phyloP scores from a whole-genome alignment of 1,140 invertebrate genomes.

The Bombus consobrinus region DNA sequence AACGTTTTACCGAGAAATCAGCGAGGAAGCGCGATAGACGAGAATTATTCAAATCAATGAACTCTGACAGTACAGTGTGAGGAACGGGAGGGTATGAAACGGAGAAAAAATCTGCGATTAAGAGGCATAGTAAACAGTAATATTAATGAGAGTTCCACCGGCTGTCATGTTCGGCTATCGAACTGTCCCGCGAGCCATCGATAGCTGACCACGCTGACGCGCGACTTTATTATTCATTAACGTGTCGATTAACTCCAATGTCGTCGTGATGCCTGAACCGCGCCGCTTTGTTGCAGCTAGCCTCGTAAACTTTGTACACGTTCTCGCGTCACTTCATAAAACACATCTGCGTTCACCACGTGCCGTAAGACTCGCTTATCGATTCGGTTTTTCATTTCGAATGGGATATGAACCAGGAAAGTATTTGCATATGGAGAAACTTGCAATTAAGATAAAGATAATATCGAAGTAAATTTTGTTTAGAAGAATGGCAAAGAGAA shows the following conservation, averaged over 20 bases:
- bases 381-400: neutral
- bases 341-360: slow-evolving; percentile 8
- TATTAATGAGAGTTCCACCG: slow-evolving; percentile 76
- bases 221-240: slow-evolving; percentile 80
- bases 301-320: slow-evolving; percentile 57
- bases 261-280: slow-evolving; percentile 41
- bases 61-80: slow-evolving; percentile 60
- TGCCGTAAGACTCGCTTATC: neutral
- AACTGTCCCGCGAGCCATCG: slow-evolving; percentile 53
- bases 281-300: slow-evolving; percentile 7
- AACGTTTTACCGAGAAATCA: slow-evolving; percentile 52
- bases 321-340: neutral
- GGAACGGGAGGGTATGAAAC: slow-evolving; percentile 4
- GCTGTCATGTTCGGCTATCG: slow-evolving; percentile 65
- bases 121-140: slow-evolving; percentile 74
- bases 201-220: slow-evolving; percentile 71
- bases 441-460: too few species aligned
- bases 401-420: neutral
- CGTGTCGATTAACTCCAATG: slow-evolving; percentile 77
- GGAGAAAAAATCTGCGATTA: slow-evolving; percentile 62
- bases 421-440: neutral
- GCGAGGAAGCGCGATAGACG: slow-evolving; percentile 57
- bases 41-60: slow-evolving; percentile 68
- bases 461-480: too few species aligned
- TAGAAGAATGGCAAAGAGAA: too few species aligned